A percentile compares a stretch with the other conserved stretches of the same genome.
phyloP scores from a whole-genome alignment of 1,140 invertebrate species.

The Tribolium madens region DNA sequence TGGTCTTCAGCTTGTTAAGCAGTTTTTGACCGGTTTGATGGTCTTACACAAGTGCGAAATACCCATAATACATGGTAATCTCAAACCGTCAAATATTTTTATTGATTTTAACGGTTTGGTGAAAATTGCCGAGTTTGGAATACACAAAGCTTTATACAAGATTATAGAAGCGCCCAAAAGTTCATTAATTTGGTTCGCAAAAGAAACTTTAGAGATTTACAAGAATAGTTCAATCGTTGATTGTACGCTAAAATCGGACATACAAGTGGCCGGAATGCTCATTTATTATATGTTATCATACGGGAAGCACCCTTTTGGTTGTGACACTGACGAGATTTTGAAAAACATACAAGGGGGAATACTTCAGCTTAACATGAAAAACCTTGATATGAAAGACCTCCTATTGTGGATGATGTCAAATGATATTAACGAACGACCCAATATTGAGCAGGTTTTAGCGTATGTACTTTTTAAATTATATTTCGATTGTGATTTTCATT shows the following conservation, averaged over 20 bases:
- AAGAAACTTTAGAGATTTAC: constrained; percentile 60
- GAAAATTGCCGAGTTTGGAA: constrained; percentile 64
- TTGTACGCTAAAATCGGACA: constrained; percentile 61
- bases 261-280: constrained; percentile 64
- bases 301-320: constrained; percentile 64
- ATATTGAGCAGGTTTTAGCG: constrained; percentile 61
- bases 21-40: constrained; percentile 62
- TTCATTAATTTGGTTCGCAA: constrained; percentile 64
- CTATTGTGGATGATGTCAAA: constrained; percentile 63
- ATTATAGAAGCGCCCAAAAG: constrained; percentile 58
- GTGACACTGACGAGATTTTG: constrained; percentile 59
- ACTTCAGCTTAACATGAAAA: constrained; percentile 43
- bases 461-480: constrained; percentile 47
- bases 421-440: constrained; percentile 61
- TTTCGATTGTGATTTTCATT: neutral
- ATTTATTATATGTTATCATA: constrained; percentile 62
- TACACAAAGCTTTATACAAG: constrained; percentile 61
- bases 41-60: constrained; percentile 60
- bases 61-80: constrained; percentile 65
- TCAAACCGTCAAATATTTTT: constrained; percentile 65
- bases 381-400: constrained; percentile 57
- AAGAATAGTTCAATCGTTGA: constrained; percentile 53
- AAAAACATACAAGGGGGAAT: constrained; percentile 58
- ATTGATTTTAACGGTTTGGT: constrained; percentile 62
- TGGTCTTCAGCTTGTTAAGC: constrained; percentile 53